Percentiles rank a stretch among this genome's conserved stretches.
phyloP scores from a whole-genome alignment of 2,888 invertebrate species.

The Cyclophora albipunctata region DNA sequence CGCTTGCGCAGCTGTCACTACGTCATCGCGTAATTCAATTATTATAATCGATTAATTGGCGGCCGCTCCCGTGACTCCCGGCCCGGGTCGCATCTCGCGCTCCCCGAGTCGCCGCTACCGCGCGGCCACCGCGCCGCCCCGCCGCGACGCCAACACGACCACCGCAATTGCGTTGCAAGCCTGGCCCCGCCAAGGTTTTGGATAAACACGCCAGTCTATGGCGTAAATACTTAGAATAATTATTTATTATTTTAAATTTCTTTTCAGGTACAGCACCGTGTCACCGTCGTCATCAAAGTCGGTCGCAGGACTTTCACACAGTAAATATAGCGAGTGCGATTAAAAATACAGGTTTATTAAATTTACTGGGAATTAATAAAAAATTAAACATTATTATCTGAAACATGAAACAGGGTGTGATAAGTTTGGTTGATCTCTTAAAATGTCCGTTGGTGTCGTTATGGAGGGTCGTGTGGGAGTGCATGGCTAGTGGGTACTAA shows the following conservation, averaged over 20 bases:
- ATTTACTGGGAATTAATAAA: not conserved
- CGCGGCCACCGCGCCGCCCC: constrained; percentile 12
- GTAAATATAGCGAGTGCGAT: not conserved
- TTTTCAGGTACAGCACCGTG: not conserved
- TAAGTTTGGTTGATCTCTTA: not conserved
- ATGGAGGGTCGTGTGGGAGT: constrained; percentile 9
- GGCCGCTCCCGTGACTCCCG: constrained; percentile 47
- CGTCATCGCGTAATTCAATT: constrained; percentile 60
- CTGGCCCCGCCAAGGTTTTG: constrained; percentile 32
- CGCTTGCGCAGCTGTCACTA: constrained; percentile 64
- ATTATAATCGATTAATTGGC: constrained; percentile 65
- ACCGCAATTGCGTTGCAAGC: constrained; percentile 29
- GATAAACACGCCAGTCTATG: constrained; percentile 24
- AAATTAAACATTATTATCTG: not conserved
- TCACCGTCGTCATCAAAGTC: not conserved
- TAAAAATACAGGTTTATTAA: not conserved
- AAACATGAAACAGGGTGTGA: not conserved
- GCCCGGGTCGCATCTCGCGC: constrained; percentile 39
- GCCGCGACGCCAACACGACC: constrained; percentile 25
- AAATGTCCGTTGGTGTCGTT: constrained; percentile 6
- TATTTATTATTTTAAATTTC: constrained; percentile 4
- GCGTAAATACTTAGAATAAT: constrained; percentile 11
- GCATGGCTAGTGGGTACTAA: constrained; percentile 14
- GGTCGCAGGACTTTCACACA: too few relatives aligned
- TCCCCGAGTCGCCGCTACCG: constrained; percentile 21